Conservation (phyloP, 2,797 vertebrate species). For the Meriones psammophilus region DNA sequence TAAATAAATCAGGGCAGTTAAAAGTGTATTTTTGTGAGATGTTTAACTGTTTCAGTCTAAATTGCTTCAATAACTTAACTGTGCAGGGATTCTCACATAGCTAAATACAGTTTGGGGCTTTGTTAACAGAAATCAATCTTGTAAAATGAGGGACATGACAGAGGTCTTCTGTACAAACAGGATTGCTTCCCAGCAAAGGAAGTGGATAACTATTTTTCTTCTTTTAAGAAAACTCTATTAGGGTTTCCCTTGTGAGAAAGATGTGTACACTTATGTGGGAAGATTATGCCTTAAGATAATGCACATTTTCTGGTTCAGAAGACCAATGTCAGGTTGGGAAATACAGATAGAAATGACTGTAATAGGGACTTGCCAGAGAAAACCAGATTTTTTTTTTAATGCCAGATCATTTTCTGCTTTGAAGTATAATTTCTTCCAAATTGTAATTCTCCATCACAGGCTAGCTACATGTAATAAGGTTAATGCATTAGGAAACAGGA, state of each 20-base stretch:
- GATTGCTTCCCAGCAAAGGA: not conserved
- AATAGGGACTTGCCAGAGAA: not conserved
- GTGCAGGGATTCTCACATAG: not conserved
- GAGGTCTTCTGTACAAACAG: not conserved
- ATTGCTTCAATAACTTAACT: slow-evolving; percentile 4
- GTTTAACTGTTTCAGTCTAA: slow-evolving; percentile 2
- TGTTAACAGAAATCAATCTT: not conserved
- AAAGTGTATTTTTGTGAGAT: slow-evolving; percentile 45
- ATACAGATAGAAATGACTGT: not conserved
- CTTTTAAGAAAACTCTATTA: not conserved
- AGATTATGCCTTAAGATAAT: not conserved
- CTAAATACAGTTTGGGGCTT: slow-evolving; percentile 9
- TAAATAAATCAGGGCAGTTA: slow-evolving; percentile 35
- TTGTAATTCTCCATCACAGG: not conserved
- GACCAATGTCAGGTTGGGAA: not conserved
- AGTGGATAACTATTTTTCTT: not conserved
- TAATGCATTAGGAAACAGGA: not conserved
- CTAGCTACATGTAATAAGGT: not conserved
- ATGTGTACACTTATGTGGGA: not conserved
- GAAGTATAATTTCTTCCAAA: slow-evolving; percentile 17
- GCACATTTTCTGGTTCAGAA: not conserved
- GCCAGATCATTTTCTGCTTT: not conserved
- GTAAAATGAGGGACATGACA: slow-evolving; percentile 11
- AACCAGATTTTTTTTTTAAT: not conserved
- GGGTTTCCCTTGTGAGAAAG: not conserved